phyloP scores from a whole-genome alignment of 2,888 invertebrate species.

The Ischnura elegans region DNA sequence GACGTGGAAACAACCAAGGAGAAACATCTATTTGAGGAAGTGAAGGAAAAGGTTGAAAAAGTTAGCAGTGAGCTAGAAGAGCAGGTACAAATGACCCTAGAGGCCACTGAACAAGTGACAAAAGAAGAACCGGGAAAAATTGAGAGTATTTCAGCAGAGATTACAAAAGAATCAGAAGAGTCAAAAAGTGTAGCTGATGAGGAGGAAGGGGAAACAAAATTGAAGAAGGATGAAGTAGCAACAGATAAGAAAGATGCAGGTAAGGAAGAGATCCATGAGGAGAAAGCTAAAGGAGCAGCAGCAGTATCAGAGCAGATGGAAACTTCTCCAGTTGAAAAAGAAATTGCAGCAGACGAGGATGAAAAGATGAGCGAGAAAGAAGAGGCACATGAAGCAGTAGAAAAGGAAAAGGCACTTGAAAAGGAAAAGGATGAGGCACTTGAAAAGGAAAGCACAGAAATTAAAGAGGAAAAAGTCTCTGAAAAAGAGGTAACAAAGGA shows the following conservation, averaged over 20 bases:
- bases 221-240: conserved; percentile 32
- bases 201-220: conserved; percentile 51
- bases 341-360: conserved; percentile 12
- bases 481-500: not conserved
- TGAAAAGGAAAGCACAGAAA: conserved; percentile 65
- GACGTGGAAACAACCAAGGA: conserved; percentile 29
- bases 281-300: not conserved
- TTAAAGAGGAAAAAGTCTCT: not conserved
- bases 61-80: conserved; percentile 18
- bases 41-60: conserved; percentile 18
- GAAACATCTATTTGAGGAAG: conserved; percentile 1
- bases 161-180: conserved; percentile 49
- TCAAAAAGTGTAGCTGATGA: conserved; percentile 69
- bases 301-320: not conserved
- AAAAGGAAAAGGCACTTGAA: conserved; percentile 40
- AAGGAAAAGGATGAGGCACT: conserved; percentile 35
- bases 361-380: not conserved
- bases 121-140: conserved; percentile 40
- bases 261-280: not conserved
- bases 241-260: conserved; percentile 12
- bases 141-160: not conserved
- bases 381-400: conserved; percentile 59
- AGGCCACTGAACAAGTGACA: not conserved
- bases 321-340: conserved; percentile 8
- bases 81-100: not conserved